Percentiles rank a stretch among this genome's conserved stretches.
These are phyloP conservation scores for Abrostola triplasia DNA, from an alignment of 2,888 invertebrate genomes.

Conservation along the genomic window DNA sequence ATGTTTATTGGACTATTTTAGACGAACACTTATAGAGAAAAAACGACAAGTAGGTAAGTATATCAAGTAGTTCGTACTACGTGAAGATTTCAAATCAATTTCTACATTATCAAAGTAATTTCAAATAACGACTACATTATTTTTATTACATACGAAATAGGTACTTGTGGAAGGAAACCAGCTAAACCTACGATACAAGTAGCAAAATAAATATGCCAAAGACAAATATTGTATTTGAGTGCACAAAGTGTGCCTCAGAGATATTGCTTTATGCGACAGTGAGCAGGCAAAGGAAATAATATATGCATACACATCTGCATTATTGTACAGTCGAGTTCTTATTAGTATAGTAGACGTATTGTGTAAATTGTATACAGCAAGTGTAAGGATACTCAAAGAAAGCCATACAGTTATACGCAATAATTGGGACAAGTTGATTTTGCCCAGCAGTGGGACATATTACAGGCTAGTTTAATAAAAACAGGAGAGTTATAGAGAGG, in stretches of 20 bases:
- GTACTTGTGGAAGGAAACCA: conserved; percentile 33
- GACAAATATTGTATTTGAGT: conserved; percentile 49
- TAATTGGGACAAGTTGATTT: no score
- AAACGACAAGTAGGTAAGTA: no score
- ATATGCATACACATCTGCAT: conserved; percentile 23
- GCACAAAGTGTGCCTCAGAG: conserved; percentile 36
- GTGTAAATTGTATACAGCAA: no score
- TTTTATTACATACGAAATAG: conserved; percentile 12
- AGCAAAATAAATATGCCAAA: conserved; percentile 41
- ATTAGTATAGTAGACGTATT: neutral
- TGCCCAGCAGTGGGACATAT: no score
- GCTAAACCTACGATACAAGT: conserved; percentile 24
- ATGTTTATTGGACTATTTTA: no score
- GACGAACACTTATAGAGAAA: no score
- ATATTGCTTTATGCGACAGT: conserved; percentile 32
- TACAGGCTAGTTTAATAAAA: no score
- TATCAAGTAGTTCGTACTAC: no score
- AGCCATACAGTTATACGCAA: no score
- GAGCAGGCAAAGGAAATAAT: conserved; percentile 33
- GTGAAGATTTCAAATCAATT: no score
- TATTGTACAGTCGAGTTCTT: conserved; percentile 23
- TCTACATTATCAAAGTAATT: conserved; percentile 5
- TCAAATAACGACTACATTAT: conserved; percentile 11
- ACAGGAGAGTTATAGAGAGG: no score
- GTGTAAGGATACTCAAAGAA: no score